A percentile compares a stretch with the other conserved stretches of the same genome.
Conservation (phyloP, 2,888 invertebrate genomes). For the Gibbula magus region DNA sequence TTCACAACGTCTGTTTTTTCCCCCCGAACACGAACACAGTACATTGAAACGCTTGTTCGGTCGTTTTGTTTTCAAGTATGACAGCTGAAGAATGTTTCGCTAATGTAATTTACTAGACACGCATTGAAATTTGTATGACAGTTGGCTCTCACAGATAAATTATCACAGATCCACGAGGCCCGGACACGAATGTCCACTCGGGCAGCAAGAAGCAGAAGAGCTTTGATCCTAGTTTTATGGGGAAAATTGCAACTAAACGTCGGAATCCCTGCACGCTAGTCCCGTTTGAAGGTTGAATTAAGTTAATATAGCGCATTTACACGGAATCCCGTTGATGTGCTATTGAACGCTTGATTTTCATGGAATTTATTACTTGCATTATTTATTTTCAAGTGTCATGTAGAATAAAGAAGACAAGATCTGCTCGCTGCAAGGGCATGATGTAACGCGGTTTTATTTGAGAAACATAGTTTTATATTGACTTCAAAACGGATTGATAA, state of each 20-base stretch:
- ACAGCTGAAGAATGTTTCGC: too few species aligned
- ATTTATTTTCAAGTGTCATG: too few species aligned
- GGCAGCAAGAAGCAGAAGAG: not conserved
- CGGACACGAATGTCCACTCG: not conserved
- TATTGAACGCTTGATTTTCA: not conserved
- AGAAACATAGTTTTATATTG: too few species aligned
- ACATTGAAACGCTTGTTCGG: too few species aligned
- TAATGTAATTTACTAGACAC: not conserved
- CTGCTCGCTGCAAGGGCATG: too few species aligned
- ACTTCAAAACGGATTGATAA: too few species aligned
- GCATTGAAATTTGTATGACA: slow-evolving; percentile 1
- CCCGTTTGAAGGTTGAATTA: slow-evolving; percentile 4
- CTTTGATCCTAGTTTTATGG: not conserved
- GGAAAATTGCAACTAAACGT: slow-evolving; percentile 4
- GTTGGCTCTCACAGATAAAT: not conserved
- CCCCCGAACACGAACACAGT: too few species aligned
- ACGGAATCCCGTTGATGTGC: not conserved
- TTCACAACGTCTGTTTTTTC: too few species aligned
- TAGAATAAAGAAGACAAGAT: too few species aligned
- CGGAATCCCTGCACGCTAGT: not conserved
- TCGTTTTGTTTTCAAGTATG: too few species aligned
- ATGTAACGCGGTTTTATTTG: too few species aligned
- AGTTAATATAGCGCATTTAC: not conserved
- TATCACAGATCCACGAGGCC: not conserved
- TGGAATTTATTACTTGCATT: not conserved